Conservation (phyloP, 2,888 invertebrate species). For the Macrosoma leucophasiata region DNA sequence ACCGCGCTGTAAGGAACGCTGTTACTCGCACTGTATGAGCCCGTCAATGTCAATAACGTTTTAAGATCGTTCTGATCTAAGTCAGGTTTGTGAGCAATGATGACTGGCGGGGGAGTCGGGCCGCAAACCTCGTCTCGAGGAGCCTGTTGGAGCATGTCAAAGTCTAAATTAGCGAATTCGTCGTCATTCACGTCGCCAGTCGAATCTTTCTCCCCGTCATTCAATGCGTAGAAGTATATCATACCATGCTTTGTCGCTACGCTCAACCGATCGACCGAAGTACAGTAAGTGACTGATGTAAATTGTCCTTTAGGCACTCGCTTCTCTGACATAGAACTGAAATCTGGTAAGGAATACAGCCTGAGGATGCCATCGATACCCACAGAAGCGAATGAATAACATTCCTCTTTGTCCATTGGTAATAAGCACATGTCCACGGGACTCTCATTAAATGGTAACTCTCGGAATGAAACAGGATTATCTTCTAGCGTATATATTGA, state of each 20-base stretch:
- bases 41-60: constrained; percentile 82
- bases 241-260: constrained; percentile 87
- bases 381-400: constrained; percentile 82
- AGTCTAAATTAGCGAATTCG: constrained; percentile 69
- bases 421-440: constrained; percentile 82
- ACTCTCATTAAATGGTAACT: constrained; percentile 78
- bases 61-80: constrained; percentile 78
- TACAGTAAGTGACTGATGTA: constrained; percentile 89
- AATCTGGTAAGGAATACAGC: constrained; percentile 81
- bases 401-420: constrained; percentile 68
- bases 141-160: constrained; percentile 59
- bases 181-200: constrained; percentile 84
- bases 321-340: constrained; percentile 81
- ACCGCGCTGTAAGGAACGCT: constrained; percentile 85
- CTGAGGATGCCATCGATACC: constrained; percentile 85
- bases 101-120: constrained; percentile 43
- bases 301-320: constrained; percentile 82
- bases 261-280: constrained; percentile 90
- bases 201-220: constrained; percentile 82
- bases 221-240: constrained; percentile 87
- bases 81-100: constrained; percentile 77
- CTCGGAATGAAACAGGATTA: constrained; percentile 76
- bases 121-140: constrained; percentile 53
- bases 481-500: constrained; percentile 67
- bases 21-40: constrained; percentile 79